Percentiles rank a stretch among this genome's conserved stretches.
These are phyloP conservation scores for Hafferia zeledoni DNA, from an alignment of 2,797 vertebrate species.

Conservation along the genomic window DNA sequence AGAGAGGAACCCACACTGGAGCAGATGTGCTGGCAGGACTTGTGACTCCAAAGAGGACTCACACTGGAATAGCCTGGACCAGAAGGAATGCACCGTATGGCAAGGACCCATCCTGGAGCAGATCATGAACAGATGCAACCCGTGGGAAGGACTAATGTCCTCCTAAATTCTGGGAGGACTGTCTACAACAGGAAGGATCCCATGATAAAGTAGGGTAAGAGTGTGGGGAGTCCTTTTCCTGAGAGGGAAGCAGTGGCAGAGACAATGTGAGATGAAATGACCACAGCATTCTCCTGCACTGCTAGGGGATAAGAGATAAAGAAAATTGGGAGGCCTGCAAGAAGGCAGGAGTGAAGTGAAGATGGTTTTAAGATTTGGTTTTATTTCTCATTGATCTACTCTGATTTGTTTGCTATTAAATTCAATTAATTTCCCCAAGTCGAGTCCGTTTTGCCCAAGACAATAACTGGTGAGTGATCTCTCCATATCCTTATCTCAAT, in stretches of 20 bases:
- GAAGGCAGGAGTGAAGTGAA: not conserved
- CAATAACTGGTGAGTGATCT: not conserved
- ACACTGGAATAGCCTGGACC: not conserved
- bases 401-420: not conserved
- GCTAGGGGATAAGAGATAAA: not conserved
- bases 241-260: not conserved
- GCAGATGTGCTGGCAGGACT: not conserved
- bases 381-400: not conserved
- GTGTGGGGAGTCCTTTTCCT: not conserved
- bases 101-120: not conserved
- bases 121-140: not conserved
- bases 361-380: not conserved
- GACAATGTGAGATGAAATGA: not conserved
- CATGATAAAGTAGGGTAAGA: not conserved
- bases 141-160: not conserved
- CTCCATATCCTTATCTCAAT: not conserved
- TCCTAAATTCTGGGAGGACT: not conserved
- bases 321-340: not conserved
- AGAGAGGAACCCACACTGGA: fast-evolving
- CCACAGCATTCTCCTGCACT: not conserved
- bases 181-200: fast-evolving
- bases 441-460: not conserved
- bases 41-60: not conserved
- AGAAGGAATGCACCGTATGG: not conserved
- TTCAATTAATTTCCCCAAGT: not conserved